A percentile compares a stretch with the other conserved stretches of the same genome.
Evolutionary conservation across 2,797 vertebrate species (phyloP).

Genomic region (Triplophysa bombifrons): DNA sequence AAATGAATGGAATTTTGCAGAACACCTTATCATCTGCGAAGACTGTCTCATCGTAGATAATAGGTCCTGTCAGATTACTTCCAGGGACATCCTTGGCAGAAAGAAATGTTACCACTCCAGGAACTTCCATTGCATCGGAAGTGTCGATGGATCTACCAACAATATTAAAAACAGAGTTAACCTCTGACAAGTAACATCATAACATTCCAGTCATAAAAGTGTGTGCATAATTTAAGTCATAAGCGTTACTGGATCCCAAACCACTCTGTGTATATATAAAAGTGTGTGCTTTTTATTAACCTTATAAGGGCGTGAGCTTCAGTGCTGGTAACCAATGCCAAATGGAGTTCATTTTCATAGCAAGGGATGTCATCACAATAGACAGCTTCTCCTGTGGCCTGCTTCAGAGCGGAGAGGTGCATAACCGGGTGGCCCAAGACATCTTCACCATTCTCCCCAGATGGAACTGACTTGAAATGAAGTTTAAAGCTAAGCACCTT

Average conservation of each 20-base stretch:
- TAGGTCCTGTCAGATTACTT: conserved; percentile 81
- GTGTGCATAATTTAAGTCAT: not conserved
- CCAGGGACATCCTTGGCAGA: conserved; percentile 85
- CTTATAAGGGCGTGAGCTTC: conserved; percentile 83
- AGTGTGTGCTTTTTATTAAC: conserved; percentile 62
- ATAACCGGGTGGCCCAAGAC: conserved; percentile 86
- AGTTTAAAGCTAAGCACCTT: not conserved
- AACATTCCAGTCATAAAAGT: not conserved
- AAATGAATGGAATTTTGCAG: not conserved
- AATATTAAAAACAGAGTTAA: conserved; percentile 56
- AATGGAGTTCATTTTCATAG: conserved; percentile 87
- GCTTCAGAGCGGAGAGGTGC: conserved; percentile 87
- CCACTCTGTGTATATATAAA: not conserved
- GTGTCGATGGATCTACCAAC: conserved; percentile 79
- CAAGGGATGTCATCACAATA: conserved; percentile 92
- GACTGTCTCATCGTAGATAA: conserved; percentile 82
- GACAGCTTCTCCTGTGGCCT: conserved; percentile 90
- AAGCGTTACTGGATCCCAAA: not conserved
- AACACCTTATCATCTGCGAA: conserved; percentile 82
- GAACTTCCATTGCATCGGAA: conserved; percentile 76
- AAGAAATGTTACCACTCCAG: conserved; percentile 84
- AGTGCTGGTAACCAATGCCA: conserved; percentile 87
- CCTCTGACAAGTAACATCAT: conserved; percentile 40
- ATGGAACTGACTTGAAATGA: conserved; percentile 82
- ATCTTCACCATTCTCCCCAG: conserved; percentile 78